Conservation (phyloP, 1,140 invertebrate species). For the Mercenaria mercenaria region DNA sequence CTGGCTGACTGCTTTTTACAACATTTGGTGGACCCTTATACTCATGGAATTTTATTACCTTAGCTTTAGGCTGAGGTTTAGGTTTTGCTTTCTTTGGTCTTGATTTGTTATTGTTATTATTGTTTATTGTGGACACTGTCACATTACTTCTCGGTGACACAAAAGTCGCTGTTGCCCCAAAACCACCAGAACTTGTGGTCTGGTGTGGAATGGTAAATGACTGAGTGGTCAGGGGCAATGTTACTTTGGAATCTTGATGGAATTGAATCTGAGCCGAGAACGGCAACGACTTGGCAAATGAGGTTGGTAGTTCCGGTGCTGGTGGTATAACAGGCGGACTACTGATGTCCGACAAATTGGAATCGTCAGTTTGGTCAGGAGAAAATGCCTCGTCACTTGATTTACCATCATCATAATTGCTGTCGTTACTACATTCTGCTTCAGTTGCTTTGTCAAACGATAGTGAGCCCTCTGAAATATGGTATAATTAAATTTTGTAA, state of each 20-base stretch:
- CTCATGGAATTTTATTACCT: conserved; percentile 97
- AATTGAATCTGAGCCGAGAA: conserved; percentile 53
- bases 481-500: too few relatives aligned
- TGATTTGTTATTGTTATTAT: conserved; percentile 75
- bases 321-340: conserved; percentile 77
- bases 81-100: conserved; percentile 94
- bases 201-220: conserved; percentile 69
- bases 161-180: conserved; percentile 49
- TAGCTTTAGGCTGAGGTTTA: conserved; percentile 93
- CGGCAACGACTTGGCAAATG: conserved; percentile 55
- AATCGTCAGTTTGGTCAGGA: conserved; percentile 82
- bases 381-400: conserved; percentile 88
- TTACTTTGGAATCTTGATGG: conserved; percentile 58
- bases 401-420: conserved; percentile 94
- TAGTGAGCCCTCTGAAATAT: conserved; percentile 92
- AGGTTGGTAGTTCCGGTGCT: conserved; percentile 69
- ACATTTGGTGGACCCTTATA: conserved; percentile 98
- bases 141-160: conserved; percentile 60
- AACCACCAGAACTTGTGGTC: conserved; percentile 31
- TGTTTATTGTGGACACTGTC: conserved; percentile 56
- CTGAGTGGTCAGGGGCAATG: conserved; percentile 69
- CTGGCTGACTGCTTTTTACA: conserved; percentile 88
- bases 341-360: conserved; percentile 81
- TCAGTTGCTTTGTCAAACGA: conserved; percentile 97
- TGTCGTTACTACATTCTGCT: conserved; percentile 91